Base-by-base conservation (phyloP, 1,140 invertebrate species). In the Megalonaias nervosa region DNA sequence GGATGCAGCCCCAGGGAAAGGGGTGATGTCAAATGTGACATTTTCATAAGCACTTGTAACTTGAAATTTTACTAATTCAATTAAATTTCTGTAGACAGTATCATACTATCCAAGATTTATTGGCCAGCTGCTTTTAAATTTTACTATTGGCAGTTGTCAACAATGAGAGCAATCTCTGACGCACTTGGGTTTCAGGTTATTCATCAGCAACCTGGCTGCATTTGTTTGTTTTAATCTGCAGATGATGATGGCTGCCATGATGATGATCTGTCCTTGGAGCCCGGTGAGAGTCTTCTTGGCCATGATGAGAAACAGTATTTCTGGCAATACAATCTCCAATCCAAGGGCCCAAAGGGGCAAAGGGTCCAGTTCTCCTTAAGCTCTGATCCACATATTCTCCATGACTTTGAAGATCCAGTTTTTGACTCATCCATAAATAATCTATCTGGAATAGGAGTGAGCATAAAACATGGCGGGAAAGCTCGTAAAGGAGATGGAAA, bases 291-390 rank as follows among this genome's bases (percentile, higher is more conserved):
- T 55, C 70, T 78, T 55, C 67, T 78, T 56, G 65, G 72, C 57
- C 66, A 74, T n/a, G 67, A 66, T 57, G 84, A 85, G 64, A 85
- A 89, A 77, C 88, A 88, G 74, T 98, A 94, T 90, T 99, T 99
- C 90, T 99, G 98, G 98, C 98, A 99, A 89, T 99, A 99, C 88
- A 99, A 99, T 92, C 96, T 98, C 11, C 98, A 99, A 92, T 97
- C 97, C 1, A 99, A 99, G 92, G 98, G 98, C 2, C 97, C 98
- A 6, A 99, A 99, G 92, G 97, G 89, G 5, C 86, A 86, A 59
- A 76, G 87, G 57, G 85, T 90, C 31, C 82, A 84, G 66, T 85
- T 90, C 73, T 76, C 81, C 4, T 81, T 90, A 17, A 94, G 96
- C 85, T 93, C 96, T 87, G 96, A 99, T 93, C 97, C 97, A n/a